These are phyloP conservation scores for Lasioglossum lativentre DNA, from an alignment of 2,888 invertebrate species.

Conservation along the genomic window DNA sequence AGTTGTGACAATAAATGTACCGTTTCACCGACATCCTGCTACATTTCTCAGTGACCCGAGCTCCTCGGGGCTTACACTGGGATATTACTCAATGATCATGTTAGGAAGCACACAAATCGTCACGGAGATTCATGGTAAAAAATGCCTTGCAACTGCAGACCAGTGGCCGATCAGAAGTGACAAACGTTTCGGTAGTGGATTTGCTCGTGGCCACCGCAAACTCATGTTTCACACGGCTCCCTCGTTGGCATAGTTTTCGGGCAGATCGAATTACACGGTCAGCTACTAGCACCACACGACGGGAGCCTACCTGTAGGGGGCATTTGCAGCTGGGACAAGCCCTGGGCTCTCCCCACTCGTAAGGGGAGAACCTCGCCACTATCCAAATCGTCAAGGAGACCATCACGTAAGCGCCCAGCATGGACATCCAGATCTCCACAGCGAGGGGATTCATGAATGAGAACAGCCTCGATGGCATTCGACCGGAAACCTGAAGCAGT, in stretches of 20 bases:
- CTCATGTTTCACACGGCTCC: constrained; percentile 6
- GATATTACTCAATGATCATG: too few relatives aligned
- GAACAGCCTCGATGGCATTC: constrained; percentile 90
- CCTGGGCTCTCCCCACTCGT: constrained; percentile 90
- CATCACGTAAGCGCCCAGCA: constrained; percentile 91
- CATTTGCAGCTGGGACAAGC: constrained; percentile 86
- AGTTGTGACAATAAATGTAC: not conserved
- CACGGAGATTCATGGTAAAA: too few relatives aligned
- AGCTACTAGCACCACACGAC: constrained; percentile 77
- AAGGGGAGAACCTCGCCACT: constrained; percentile 93
- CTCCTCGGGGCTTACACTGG: too few relatives aligned
- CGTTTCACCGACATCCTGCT: too few relatives aligned
- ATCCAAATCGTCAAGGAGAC: constrained; percentile 93
- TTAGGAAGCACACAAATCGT: too few relatives aligned
- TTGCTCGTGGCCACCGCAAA: not conserved
- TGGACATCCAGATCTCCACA: constrained; percentile 93
- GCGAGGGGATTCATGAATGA: constrained; percentile 94
- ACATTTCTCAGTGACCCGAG: too few relatives aligned
- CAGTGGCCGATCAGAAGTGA: not conserved
- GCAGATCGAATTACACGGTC: constrained; percentile 8
- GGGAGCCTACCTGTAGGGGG: constrained; percentile 83
- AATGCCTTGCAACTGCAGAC: too few relatives aligned
- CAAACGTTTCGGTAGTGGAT: not conserved
- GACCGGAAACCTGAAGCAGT: constrained; percentile 87
- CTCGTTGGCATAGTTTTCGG: not conserved